Conservation (phyloP, 2,797 vertebrate species). For the Mus spretus region DNA sequence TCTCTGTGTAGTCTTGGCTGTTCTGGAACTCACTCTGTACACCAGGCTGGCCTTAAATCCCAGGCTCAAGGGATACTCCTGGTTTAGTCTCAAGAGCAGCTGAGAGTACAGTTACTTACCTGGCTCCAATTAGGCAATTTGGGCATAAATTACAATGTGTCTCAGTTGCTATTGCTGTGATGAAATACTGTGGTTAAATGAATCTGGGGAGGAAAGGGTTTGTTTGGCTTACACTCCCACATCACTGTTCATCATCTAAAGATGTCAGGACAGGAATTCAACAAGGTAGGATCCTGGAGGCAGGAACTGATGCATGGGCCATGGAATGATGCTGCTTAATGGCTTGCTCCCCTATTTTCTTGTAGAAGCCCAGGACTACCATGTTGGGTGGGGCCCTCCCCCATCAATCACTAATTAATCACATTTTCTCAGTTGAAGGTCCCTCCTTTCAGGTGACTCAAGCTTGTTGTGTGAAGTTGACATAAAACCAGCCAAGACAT, state of each 20-base stretch:
- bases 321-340: not conserved
- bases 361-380: not conserved
- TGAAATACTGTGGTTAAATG: not conserved
- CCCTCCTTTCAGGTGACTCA: not conserved
- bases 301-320: not conserved
- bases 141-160: not conserved
- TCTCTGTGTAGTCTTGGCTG: too few relatives aligned
- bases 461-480: not conserved
- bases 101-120: not conserved
- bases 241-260: not conserved
- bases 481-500: not conserved
- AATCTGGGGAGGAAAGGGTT: not conserved
- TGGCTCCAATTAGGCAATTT: conserved; percentile 14
- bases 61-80: not conserved
- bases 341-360: not conserved
- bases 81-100: not conserved
- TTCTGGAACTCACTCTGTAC: too few relatives aligned
- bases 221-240: not conserved
- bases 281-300: not conserved
- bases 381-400: not conserved
- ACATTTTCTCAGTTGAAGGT: not conserved
- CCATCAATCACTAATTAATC: not conserved
- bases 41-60: not conserved
- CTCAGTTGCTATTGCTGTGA: not conserved
- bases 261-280: not conserved